phyloP scores from a whole-genome alignment of 2,797 vertebrate species.

The Acridotheres tristis region DNA sequence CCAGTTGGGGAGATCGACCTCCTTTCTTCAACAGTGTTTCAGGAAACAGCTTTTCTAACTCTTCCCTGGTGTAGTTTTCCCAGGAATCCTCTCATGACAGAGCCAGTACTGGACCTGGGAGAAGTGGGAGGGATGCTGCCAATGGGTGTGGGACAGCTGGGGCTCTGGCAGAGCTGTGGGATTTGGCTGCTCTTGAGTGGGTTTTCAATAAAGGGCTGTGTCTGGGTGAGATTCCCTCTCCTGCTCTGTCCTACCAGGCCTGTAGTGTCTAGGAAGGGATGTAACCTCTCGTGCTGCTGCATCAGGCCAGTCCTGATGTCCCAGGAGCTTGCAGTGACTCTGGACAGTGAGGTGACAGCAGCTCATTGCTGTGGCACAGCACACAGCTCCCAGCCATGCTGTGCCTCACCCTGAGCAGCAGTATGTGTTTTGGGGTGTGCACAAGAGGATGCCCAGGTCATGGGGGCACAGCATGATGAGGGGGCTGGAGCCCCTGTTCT shows the following conservation, averaged over 20 bases:
- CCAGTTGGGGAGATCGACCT: neutral
- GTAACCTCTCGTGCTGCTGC: neutral
- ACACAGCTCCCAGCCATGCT: neutral
- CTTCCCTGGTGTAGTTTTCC: neutral
- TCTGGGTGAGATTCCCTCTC: neutral
- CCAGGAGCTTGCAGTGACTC: neutral
- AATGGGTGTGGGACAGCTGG: neutral
- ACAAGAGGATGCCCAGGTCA: neutral
- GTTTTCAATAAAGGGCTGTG: conserved; percentile 39
- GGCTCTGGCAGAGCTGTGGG: neutral
- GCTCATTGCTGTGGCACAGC: neutral
- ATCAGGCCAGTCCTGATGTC: neutral
- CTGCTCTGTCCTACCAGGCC: neutral
- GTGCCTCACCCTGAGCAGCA: neutral
- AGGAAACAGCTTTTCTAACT: neutral
- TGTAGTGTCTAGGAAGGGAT: neutral
- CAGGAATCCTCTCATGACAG: neutral
- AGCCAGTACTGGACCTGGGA: neutral
- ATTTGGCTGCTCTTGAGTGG: neutral
- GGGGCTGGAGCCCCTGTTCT: neutral
- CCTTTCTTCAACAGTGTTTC: neutral
- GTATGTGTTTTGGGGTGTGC: neutral
- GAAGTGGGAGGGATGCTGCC: neutral
- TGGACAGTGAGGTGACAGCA: neutral
- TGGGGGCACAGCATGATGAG: neutral